These are phyloP conservation scores for Drosophila fulvimacula DNA, from an alignment of 2,888 invertebrate genomes.

Conservation along the genomic window DNA sequence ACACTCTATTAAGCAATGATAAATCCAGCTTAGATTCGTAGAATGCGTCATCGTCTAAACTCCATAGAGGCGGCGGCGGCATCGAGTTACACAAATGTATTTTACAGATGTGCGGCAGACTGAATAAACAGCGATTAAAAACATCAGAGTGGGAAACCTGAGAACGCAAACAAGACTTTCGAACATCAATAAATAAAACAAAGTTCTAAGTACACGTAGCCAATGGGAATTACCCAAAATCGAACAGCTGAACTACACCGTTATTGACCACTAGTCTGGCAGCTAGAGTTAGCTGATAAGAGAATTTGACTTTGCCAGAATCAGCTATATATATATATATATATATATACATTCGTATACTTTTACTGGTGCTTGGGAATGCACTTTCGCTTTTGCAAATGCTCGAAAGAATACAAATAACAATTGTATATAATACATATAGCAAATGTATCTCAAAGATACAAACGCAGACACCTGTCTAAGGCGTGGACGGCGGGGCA, in stretches of 20 bases:
- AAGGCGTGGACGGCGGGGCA: background rate
- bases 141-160: background rate
- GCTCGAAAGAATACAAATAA: slow-evolving; percentile 16
- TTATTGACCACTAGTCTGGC: slow-evolving; percentile 9
- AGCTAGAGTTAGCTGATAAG: slow-evolving; percentile 29
- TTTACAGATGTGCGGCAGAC: slow-evolving; percentile 5
- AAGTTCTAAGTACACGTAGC: background rate
- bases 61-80: background rate
- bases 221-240: slow-evolving; percentile 4
- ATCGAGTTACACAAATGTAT: slow-evolving; percentile 28
- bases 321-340: background rate
- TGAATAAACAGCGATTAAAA: slow-evolving; percentile 18
- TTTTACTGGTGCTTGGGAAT: slow-evolving; percentile 18
- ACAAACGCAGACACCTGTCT: slow-evolving; percentile 32
- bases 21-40: background rate
- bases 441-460: slow-evolving; percentile 58
- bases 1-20: background rate
- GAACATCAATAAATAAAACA: background rate
- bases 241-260: background rate
- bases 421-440: slow-evolving; percentile 30
- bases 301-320: background rate
- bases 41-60: background rate
- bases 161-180: background rate
- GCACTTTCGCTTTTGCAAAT: slow-evolving; percentile 67
- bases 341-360: background rate